phyloP scores from a whole-genome alignment of 2,797 vertebrate genomes.

The Rachycentron canadum region DNA sequence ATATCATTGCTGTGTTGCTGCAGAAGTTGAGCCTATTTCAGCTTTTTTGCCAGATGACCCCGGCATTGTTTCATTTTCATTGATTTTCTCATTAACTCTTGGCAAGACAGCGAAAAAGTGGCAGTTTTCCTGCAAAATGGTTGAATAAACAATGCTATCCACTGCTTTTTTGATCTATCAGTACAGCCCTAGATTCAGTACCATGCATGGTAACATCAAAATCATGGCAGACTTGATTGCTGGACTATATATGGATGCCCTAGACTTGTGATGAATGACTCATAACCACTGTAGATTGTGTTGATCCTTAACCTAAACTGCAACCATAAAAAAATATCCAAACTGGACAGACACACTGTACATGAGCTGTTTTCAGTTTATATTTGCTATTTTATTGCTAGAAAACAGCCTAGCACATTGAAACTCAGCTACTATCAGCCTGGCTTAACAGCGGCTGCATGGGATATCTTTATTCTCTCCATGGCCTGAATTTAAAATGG shows the following conservation, averaged over 20 bases:
- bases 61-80: neutral
- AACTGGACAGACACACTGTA: neutral
- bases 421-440: slow-evolving; percentile 24
- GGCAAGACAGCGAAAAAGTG: neutral
- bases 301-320: slow-evolving; percentile 18
- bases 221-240: slow-evolving; percentile 8
- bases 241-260: neutral
- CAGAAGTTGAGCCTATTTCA: neutral
- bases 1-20: neutral
- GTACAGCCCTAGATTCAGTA: neutral
- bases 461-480: neutral
- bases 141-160: neutral
- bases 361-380: neutral
- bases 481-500: slow-evolving; percentile 28
- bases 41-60: neutral
- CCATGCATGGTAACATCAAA: neutral
- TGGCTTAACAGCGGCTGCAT: slow-evolving; percentile 7
- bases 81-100: neutral
- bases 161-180: neutral
- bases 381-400: slow-evolving; percentile 13
- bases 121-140: neutral
- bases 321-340: slow-evolving; percentile 3
- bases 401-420: neutral
- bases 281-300: slow-evolving; percentile 3
- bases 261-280: slow-evolving; percentile 6